phyloP scores from a whole-genome alignment of 30 jellyfish, hydroid and myxozoan species.

The Rhopilema esculentum region DNA sequence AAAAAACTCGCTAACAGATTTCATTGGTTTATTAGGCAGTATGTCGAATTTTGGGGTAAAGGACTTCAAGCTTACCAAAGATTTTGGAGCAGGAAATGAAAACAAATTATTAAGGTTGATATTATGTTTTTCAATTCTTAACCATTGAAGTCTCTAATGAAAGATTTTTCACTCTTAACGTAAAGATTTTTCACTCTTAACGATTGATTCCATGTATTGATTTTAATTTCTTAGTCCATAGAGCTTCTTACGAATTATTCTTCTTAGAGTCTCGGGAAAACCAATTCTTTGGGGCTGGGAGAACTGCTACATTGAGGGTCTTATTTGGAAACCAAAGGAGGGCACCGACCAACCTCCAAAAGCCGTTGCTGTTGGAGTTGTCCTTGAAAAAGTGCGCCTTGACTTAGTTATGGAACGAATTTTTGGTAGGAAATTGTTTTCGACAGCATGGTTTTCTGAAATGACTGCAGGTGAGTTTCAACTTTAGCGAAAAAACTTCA shows the following conservation, averaged over 20 bases:
- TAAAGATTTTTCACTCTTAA: too few relatives aligned
- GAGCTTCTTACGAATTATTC: too few relatives aligned
- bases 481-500: too few relatives aligned
- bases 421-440: slow-evolving; percentile 33
- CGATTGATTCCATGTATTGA: too few relatives aligned
- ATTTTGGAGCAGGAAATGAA: slow-evolving; percentile 11
- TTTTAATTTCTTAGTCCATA: too few relatives aligned
- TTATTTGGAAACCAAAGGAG: slow-evolving; percentile 32
- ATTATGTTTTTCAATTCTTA: too few relatives aligned
- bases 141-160: too few relatives aligned
- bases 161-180: too few relatives aligned
- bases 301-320: slow-evolving; percentile 35
- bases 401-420: slow-evolving; percentile 34
- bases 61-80: slow-evolving; percentile 1
- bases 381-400: slow-evolving; percentile 46
- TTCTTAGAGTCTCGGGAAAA: slow-evolving; percentile 46
- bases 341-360: background rate
- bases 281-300: slow-evolving; percentile 64
- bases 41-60: slow-evolving; percentile 21
- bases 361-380: slow-evolving; percentile 61
- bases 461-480: slow-evolving; percentile 62
- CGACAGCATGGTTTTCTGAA: slow-evolving; percentile 75
- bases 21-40: slow-evolving; percentile 1
- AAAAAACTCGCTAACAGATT: background rate
- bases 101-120: background rate